A percentile compares a stretch with the other conserved stretches of the same genome.
Conservation (phyloP, 2,888 invertebrate species). For the Macrostomum cliftonense region DNA sequence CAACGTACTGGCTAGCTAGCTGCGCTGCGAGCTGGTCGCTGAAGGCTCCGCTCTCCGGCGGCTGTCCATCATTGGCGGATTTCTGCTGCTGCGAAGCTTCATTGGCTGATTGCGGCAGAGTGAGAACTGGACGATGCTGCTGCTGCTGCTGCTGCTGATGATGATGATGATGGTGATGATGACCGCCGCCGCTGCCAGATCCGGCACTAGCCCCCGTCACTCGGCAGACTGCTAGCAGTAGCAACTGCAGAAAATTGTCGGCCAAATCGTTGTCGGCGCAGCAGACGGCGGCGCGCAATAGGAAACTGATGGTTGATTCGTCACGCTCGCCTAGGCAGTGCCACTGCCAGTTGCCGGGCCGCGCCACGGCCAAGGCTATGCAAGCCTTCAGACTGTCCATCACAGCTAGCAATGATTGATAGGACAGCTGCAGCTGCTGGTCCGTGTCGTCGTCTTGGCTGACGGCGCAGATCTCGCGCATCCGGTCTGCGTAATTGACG, state of each 20-base stretch:
- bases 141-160: no score
- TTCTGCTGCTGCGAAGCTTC: neutral
- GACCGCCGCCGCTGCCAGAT: neutral
- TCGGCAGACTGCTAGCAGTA: no score
- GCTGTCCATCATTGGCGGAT: no score
- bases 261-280: no score
- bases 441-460: neutral
- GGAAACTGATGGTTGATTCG: no score
- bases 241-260: no score
- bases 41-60: neutral
- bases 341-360: slow-evolving; percentile 84
- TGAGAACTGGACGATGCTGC: neutral
- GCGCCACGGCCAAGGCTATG: slow-evolving; percentile 68
- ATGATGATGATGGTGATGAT: no score
- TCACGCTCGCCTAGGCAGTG: no score
- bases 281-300: no score
- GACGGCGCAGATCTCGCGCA: slow-evolving; percentile 23
- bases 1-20: slow-evolving; percentile 1
- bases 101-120: neutral
- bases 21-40: neutral
- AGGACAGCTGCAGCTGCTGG: neutral
- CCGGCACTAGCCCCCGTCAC: no score
- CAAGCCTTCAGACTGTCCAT: slow-evolving; percentile 86
- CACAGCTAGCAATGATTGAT: slow-evolving; percentile 15
- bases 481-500: slow-evolving; percentile 54